phyloP scores from a whole-genome alignment of 1,140 invertebrate species.

The Drosophila lowei region DNA sequence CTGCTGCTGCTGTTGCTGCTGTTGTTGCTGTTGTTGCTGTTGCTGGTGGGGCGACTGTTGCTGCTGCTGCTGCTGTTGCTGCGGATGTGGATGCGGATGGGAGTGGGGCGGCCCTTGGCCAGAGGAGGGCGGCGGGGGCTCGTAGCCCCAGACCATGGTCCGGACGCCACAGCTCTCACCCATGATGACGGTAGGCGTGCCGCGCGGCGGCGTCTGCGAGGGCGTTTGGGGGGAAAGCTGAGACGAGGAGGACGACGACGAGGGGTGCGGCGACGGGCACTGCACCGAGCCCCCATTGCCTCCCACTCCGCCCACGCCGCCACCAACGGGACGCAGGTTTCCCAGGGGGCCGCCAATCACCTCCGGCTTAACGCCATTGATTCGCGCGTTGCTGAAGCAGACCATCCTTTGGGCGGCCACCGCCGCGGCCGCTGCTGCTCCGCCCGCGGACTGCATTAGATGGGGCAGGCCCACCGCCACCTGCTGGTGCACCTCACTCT shows the following conservation, averaged over 20 bases:
- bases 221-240: conserved; percentile 85
- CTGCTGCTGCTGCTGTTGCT: conserved; percentile 55
- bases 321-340: conserved; percentile 84
- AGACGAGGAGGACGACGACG: conserved; percentile 77
- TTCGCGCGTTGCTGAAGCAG: conserved; percentile 87
- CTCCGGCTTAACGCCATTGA: conserved; percentile 91
- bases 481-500: conserved; percentile 81
- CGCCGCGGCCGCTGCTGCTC: conserved; percentile 67
- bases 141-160: conserved; percentile 92
- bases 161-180: conserved; percentile 94
- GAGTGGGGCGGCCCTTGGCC: conserved; percentile 41
- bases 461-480: conserved; percentile 70
- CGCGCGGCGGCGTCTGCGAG: conserved; percentile 86
- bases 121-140: conserved; percentile 72
- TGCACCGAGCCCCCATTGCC: conserved; percentile 38
- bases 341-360: conserved; percentile 88
- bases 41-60: conserved; percentile 53
- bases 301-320: conserved; percentile 8
- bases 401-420: conserved; percentile 84
- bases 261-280: conserved; percentile 83
- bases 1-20: conserved; percentile 78
- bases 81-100: conserved; percentile 43
- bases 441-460: conserved; percentile 69
- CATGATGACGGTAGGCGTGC: conserved; percentile 94
- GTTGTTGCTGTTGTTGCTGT: conserved; percentile 63